Percentiles rank a stretch among this genome's conserved stretches.
Evolutionary conservation across 2,888 invertebrate genomes (phyloP).

Genomic region (Andrena bucephala): DNA sequence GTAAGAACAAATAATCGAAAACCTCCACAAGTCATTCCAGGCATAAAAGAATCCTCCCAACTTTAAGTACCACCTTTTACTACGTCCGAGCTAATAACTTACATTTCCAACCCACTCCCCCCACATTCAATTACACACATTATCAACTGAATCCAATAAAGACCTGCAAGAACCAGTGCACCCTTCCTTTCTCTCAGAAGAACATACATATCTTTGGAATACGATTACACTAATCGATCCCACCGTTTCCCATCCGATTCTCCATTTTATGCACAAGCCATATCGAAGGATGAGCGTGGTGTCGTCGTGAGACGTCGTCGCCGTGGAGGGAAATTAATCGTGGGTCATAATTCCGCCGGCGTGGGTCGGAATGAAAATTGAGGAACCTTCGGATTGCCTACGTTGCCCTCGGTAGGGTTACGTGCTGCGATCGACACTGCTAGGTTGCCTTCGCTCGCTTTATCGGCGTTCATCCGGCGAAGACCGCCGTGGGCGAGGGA

Average conservation of each 20-base stretch:
- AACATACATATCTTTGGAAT: too few relatives aligned
- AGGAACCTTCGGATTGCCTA: conserved; percentile 15
- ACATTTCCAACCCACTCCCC: background rate
- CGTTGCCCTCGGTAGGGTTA: conserved; percentile 10
- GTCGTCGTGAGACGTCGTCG: background rate
- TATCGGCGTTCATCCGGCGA: conserved; percentile 14
- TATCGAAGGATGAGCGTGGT: too few relatives aligned
- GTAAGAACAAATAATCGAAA: too few relatives aligned
- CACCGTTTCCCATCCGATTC: too few relatives aligned
- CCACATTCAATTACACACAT: background rate
- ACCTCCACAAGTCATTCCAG: too few relatives aligned
- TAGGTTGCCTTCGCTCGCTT: conserved; percentile 25
- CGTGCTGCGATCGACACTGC: conserved; percentile 28
- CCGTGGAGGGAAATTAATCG: conserved; percentile 9
- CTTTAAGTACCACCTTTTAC: background rate
- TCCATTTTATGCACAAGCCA: too few relatives aligned
- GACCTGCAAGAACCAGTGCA: too few relatives aligned
- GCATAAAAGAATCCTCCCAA: too few relatives aligned
- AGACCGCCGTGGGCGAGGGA: conserved; percentile 42
- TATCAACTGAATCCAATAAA: background rate
- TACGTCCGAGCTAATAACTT: background rate
- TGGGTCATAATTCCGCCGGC: conserved; percentile 9
- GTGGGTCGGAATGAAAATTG: conserved; percentile 19
- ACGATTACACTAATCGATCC: too few relatives aligned
- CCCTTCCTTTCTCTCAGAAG: too few relatives aligned